Evolutionary conservation across 2,888 invertebrate genomes (phyloP), one percentile per base, ranked within the genome.

Genomic region (Tetropium fuscum): DNA sequence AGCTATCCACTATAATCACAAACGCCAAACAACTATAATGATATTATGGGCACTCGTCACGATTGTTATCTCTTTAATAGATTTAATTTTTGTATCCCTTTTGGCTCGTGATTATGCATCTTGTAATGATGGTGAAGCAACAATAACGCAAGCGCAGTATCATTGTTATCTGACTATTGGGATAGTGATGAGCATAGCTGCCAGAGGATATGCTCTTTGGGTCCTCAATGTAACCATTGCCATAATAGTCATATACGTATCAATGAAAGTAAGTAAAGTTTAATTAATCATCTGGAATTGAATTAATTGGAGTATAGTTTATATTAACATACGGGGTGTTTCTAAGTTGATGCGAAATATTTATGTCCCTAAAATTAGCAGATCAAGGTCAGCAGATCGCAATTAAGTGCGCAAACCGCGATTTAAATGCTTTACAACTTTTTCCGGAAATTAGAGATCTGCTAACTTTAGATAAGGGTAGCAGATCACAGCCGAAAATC

Each of bases 131-230:
- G 30, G 15, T 13, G 27, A 30, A 5, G 18, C 13, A 4, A 7
- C 2, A 10, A 19, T 10, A 10, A 22, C 19, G 2, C 10, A 13
- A 1, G 8, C n/a, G 7, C 18, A n/a, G 10, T 13, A 38, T 5
- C 32, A 41, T 3, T 72, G 71, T 53, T 60, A 67, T 22, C 22
- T 67, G 13, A 57, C 64, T 6, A 53, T 54, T 43, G 73, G 73
- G 19, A 64, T 71, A 22, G 64, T 83, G 75, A 73, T 75, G 74
- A 66, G 70, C 1, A 10, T 84, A 13, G 75, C 82, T 1, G 74
- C 83, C 6, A 80, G 83, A 60, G 84, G 84, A 7, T 83, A 80
- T 63, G 55, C 82, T n/a, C 34, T 84, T 27, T 84, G 82, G 83
- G 20, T 81, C 5, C 69, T 82, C 1, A 84, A 84, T 68, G 49